phyloP scores from a whole-genome alignment of 2,888 invertebrate species.

The Drosophila niveifrons region DNA sequence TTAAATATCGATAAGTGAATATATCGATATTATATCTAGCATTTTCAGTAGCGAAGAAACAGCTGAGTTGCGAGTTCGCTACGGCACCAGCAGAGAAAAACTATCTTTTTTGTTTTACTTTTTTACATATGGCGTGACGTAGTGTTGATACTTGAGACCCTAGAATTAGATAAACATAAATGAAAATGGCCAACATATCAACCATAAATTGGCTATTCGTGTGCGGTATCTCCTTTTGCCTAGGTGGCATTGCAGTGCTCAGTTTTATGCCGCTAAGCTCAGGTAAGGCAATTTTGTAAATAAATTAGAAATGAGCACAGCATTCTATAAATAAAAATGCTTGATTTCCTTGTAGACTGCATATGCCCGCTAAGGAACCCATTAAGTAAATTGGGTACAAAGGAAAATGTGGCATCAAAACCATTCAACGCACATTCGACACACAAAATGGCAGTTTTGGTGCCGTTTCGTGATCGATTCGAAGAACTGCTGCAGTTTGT shows the following conservation, averaged over 20 bases:
- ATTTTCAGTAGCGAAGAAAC: slow-evolving; percentile 15
- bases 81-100: slow-evolving; percentile 9
- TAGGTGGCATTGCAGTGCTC: slow-evolving; percentile 81
- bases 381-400: slow-evolving; percentile 31
- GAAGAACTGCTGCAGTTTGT: slow-evolving; percentile 97
- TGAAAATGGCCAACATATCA: slow-evolving; percentile 74
- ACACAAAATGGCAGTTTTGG: slow-evolving; percentile 93
- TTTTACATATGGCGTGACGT: slow-evolving; percentile 49
- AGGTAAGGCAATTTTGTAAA: slow-evolving; percentile 59
- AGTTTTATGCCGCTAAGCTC: slow-evolving; percentile 83
- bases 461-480: slow-evolving; percentile 98
- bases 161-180: slow-evolving; percentile 44
- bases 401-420: slow-evolving; percentile 24
- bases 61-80: slow-evolving; percentile 24
- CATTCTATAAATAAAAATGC: slow-evolving; percentile 28
- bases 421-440: slow-evolving; percentile 8
- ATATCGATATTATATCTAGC: not conserved
- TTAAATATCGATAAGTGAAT: not conserved
- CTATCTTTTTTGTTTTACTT: slow-evolving; percentile 17
- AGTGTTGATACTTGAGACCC: slow-evolving; percentile 15
- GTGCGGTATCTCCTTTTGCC: slow-evolving; percentile 80
- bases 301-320: slow-evolving; percentile 6
- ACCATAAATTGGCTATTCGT: slow-evolving; percentile 82
- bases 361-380: slow-evolving; percentile 78
- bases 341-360: slow-evolving; percentile 38